phyloP scores from a whole-genome alignment of 1,140 invertebrate species.

The Ladona fulva region DNA sequence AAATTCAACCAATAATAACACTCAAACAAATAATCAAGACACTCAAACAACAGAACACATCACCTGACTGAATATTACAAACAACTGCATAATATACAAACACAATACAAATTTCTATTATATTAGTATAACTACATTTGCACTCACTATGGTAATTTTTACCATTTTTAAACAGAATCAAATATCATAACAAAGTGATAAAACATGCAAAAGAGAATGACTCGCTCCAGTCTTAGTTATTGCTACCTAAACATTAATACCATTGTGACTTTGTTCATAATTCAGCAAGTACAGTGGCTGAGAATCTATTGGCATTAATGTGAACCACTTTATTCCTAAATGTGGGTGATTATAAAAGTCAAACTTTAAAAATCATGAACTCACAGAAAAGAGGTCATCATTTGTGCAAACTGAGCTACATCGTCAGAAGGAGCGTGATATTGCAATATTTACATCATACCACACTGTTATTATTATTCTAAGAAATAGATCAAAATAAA shows the following conservation, averaged over 20 bases:
- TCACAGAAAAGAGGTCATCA: too few species aligned
- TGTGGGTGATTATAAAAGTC: too few species aligned
- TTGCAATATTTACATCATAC: too few species aligned
- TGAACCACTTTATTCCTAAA: too few species aligned
- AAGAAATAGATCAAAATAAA: too few species aligned
- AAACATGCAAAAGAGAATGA: background rate
- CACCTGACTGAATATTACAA: background rate
- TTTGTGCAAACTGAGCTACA: too few species aligned
- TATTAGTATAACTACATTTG: background rate
- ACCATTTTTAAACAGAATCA: background rate
- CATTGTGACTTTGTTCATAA: background rate
- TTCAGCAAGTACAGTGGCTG: too few species aligned
- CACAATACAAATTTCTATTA: background rate
- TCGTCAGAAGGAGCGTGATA: too few species aligned
- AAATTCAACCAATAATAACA: background rate
- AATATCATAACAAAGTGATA: background rate
- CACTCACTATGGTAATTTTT: background rate
- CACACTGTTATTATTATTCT: too few species aligned
- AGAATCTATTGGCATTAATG: too few species aligned
- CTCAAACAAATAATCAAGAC: background rate
- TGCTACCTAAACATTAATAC: background rate
- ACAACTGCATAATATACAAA: background rate
- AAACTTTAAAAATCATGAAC: too few species aligned
- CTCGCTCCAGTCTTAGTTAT: background rate
- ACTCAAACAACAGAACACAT: background rate